These are phyloP conservation scores for Pseudopipra pipra DNA, from an alignment of 2,113 vertebrate genomes.

Conservation along the genomic window DNA sequence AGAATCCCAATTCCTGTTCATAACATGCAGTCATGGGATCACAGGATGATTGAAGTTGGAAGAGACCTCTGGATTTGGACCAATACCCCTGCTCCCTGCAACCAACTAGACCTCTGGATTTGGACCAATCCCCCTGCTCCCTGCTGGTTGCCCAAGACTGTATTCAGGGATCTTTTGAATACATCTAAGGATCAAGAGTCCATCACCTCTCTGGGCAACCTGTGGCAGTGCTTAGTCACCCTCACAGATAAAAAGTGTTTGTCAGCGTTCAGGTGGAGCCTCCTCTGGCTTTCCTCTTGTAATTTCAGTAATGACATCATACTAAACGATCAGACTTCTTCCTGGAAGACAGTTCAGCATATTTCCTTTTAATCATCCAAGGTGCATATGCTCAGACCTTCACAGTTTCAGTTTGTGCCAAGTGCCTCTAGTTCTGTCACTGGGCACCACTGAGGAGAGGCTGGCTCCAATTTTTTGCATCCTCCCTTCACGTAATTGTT, in stretches of 20 bases:
- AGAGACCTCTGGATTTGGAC: not conserved
- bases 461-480: not conserved
- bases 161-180: not conserved
- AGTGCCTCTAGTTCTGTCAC: not conserved
- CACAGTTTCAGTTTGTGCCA: not conserved
- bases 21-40: not conserved
- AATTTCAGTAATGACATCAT: no score
- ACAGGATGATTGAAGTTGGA: not conserved
- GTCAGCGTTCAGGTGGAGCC: not conserved
- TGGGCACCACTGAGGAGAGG: not conserved
- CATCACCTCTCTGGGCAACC: not conserved
- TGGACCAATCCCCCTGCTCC: not conserved
- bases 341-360: no score
- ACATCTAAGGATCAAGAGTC: not conserved
- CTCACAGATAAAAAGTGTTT: not conserved
- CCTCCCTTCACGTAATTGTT: not conserved
- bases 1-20: not conserved
- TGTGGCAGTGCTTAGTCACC: not conserved
- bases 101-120: not conserved
- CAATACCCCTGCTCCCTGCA: not conserved
- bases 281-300: not conserved
- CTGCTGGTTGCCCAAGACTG: fast-evolving
- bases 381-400: no score
- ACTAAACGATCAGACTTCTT: no score
- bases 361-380: no score